Evolutionary conservation across 2,888 invertebrate genomes (phyloP), one percentile per base, ranked within the genome.

Genomic region (Dynastes grantii): DNA sequence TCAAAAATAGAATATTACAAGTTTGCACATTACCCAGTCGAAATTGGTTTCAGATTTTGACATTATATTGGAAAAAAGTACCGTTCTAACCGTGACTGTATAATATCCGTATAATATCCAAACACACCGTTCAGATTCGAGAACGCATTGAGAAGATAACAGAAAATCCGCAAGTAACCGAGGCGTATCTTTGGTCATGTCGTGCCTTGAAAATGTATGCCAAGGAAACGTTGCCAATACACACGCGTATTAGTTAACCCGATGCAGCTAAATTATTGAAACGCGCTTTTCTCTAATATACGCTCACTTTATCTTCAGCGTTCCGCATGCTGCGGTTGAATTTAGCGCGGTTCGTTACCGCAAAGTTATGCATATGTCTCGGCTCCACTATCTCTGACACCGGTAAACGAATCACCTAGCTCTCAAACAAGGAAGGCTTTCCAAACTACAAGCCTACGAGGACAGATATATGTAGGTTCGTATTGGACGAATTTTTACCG

Each of bases 181-280:
- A 16, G 22, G 16, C 55, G 27, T 58, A 58, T 58, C 55, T 16
- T 16, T 3, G 9, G 55, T 55, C 6, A n/a, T 55, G 13, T 55
- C 55, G 29, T 13, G 29, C 32, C 79, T 29, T 76, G 76, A 77
- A 76, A 82, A 81, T 81, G 81, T 82, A 75, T 82, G 82, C 80
- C 82, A 81, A 79, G 82, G 81, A 82, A 81, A 81, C 80, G 78
- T 78, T 77, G 29, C 45, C 22, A 51, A 76, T 78, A 79, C 77
- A 79, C 78, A 22, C 13, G 49, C 37, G 68, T 27, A 58, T 16
- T 16, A 58, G 68, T 16, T 78, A 53, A 51, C 53, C 58, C 71
- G 13, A 29, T 68, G 51, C 29, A 13, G 51, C 65, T 58, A 58
- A 58, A 58, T 58, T 37, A 40, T 65, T 65, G 37, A 32, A 65